phyloP scores from a whole-genome alignment of 2,888 invertebrate species.

The Hyalella azteca region DNA sequence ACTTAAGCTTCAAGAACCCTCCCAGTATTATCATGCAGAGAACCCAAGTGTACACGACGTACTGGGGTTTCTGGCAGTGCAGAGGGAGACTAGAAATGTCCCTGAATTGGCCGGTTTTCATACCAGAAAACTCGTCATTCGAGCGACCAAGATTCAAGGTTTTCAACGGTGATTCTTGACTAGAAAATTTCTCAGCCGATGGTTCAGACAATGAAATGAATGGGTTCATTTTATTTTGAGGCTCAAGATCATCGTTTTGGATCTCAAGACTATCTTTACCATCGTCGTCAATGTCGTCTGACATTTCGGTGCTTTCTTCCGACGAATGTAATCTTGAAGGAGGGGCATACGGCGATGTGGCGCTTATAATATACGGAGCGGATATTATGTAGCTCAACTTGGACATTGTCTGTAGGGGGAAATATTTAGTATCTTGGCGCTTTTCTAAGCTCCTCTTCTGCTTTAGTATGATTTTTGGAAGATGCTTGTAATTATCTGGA shows the following conservation, averaged over 20 bases:
- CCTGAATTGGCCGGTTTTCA: neutral
- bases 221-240: neutral
- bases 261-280: neutral
- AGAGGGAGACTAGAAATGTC: constrained; percentile 8
- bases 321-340: neutral
- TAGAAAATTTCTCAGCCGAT: neutral
- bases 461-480: no score
- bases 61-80: constrained; percentile 67
- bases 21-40: constrained; percentile 88
- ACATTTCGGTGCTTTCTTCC: neutral
- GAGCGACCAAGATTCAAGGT: neutral
- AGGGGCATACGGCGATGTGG: neutral
- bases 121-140: neutral
- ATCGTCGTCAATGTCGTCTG: neutral
- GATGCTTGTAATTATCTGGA: no score
- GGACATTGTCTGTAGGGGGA: constrained; percentile 2
- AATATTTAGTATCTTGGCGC: neutral
- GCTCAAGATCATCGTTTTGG: neutral
- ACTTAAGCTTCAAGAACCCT: constrained; percentile 88
- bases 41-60: constrained; percentile 92
- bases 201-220: neutral
- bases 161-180: neutral
- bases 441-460: no score
- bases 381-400: constrained; percentile 24
- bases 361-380: constrained; percentile 1